Conservation (phyloP, 2,113 vertebrate genomes). For the Carassius carassius region DNA sequence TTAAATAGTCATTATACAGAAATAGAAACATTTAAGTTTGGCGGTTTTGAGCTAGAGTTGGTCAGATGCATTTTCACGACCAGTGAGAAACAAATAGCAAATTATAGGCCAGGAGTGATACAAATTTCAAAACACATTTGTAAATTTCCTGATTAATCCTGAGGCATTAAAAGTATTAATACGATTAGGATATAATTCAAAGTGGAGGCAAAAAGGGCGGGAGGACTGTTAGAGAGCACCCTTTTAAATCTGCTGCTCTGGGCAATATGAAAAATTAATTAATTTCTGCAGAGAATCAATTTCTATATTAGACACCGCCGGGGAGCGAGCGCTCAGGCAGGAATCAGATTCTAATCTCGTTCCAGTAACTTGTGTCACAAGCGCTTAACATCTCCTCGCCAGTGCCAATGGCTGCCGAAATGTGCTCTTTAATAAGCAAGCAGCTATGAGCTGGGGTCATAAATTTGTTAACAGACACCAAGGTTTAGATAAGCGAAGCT, state of each 20-base stretch:
- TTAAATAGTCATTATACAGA: slow-evolving; percentile 44
- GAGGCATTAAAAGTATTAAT: slow-evolving; percentile 97
- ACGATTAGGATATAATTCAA: slow-evolving; percentile 99
- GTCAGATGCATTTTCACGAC: slow-evolving; percentile 88
- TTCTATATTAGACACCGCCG: slow-evolving; percentile 91
- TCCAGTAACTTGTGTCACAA: slow-evolving; percentile 77
- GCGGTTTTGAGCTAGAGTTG: slow-evolving; percentile 90
- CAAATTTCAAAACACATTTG: slow-evolving; percentile 96
- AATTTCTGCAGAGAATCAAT: slow-evolving; percentile 99
- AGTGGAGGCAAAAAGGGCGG: slow-evolving; percentile 75
- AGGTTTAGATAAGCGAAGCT: background rate
- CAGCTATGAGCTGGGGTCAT: background rate
- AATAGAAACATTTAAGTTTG: slow-evolving; percentile 81
- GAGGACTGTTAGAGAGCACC: slow-evolving; percentile 89
- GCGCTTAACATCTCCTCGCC: slow-evolving; percentile 70
- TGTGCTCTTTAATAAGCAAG: slow-evolving; percentile 31
- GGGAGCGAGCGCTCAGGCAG: slow-evolving; percentile 73
- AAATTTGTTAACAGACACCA: background rate
- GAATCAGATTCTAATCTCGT: slow-evolving; percentile 79
- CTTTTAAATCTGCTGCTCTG: slow-evolving; percentile 99
- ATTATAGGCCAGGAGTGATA: slow-evolving; percentile 84
- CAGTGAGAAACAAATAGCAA: slow-evolving; percentile 90
- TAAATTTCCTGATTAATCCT: slow-evolving; percentile 98
- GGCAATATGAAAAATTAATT: slow-evolving; percentile 99
- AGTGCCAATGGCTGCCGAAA: slow-evolving; percentile 30